Percentiles rank a stretch among this genome's conserved stretches.
phyloP scores from a whole-genome alignment of 2,113 vertebrate genomes.

The Bos javanicus region DNA sequence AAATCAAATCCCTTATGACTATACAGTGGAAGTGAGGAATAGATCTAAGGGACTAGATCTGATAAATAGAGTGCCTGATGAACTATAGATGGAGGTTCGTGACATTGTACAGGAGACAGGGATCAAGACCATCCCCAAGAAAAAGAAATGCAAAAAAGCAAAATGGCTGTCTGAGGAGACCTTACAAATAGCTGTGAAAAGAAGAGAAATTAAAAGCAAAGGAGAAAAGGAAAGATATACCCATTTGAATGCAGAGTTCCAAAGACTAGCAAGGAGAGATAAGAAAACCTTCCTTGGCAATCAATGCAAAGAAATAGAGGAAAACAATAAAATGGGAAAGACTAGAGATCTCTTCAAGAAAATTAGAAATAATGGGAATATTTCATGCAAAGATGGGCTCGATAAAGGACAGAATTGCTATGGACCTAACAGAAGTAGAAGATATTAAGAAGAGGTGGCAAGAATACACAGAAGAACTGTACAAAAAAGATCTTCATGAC shows the following conservation, averaged over 20 bases:
- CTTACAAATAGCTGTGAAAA: not conserved
- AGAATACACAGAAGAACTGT: too few species aligned
- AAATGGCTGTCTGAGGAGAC: not conserved
- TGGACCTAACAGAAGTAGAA: too few species aligned
- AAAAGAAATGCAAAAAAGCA: not conserved
- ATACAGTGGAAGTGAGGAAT: not conserved
- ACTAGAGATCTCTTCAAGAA: not conserved
- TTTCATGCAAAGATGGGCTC: not conserved
- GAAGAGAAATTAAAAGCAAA: not conserved
- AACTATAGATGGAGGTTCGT: not conserved
- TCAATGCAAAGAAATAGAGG: not conserved
- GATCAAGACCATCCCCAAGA: not conserved
- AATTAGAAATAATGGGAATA: not conserved
- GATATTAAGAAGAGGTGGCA: too few species aligned
- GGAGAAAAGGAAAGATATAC: not conserved
- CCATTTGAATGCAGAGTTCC: not conserved
- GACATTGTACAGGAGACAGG: not conserved
- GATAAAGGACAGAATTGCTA: too few species aligned
- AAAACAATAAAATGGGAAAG: not conserved
- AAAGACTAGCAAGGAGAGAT: not conserved
- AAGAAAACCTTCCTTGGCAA: not conserved
- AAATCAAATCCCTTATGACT: not conserved
- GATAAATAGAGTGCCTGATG: not conserved
- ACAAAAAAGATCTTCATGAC: too few species aligned
- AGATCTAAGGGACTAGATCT: not conserved